Base-by-base conservation (phyloP, 2,888 invertebrate genomes). In the Callinectes sapidus region DNA sequence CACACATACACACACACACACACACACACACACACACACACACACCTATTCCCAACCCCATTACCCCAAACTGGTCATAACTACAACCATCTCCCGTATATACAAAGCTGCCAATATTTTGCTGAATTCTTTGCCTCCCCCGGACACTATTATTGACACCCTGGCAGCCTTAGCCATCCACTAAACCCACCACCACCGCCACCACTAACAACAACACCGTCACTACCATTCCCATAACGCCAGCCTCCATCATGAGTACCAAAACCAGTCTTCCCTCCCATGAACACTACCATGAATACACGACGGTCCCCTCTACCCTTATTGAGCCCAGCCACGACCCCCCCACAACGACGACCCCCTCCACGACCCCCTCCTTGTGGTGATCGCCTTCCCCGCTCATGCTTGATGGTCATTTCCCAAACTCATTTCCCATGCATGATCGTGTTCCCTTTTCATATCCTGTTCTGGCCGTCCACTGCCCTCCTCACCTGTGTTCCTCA, bases 371-470 rank as follows among this genome's bases (percentile, higher is more conserved):
- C 35, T 81, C 81, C 81, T 35, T 81, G 81, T 18, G 32, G 81
- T 81, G 81, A 81, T 81, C 81, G 32, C 81, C 81, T 81, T 35
- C 81, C 81, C 32, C 18, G 81, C 81, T 81, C 81, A 81, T 81
- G 81, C 35, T 81, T 81, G 81, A 35, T 35, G 81, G 81, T 81
- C 81, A 81, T 81, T 81, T 81, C 81, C 81, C 81, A 81, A 81
- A 81, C 81, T 81, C 81, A 81, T 81, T 81, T 81, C 81, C 81
- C 81, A 81, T 81, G 81, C 81, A 81, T 81, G 81, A 81, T 81
- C 81, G 81, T 81, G 81, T 81, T 81, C 81, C 81, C 81, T 81
- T 81, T 81, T 81, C 81, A 81, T 81, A 81, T 81, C 81, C 81
- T 81, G 81, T 81, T 81, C 81, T 81, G 81, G 81, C 81, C 81